These are phyloP conservation scores for Galendromus occidentalis DNA, from an alignment of 1,140 invertebrate genomes.

Conservation along the genomic window DNA sequence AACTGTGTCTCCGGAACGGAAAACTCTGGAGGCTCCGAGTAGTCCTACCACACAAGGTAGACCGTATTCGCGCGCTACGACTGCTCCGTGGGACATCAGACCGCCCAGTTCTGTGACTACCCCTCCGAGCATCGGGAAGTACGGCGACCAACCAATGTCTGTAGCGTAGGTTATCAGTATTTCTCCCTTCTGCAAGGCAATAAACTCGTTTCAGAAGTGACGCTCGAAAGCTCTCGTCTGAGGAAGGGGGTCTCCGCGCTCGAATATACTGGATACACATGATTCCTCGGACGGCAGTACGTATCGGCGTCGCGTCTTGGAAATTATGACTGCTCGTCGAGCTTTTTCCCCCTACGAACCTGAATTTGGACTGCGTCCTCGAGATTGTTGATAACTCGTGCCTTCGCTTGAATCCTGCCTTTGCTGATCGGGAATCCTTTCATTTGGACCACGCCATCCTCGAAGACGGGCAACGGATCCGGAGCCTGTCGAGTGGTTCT, in stretches of 20 bases:
- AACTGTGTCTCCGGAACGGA: slow-evolving; percentile 16
- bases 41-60: neutral
- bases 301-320: too few relatives aligned
- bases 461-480: neutral
- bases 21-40: neutral
- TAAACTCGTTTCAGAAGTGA: neutral
- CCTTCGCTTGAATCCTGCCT: slow-evolving; percentile 42
- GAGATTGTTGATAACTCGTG: slow-evolving; percentile 40
- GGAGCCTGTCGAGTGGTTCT: neutral
- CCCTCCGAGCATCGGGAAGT: slow-evolving; percentile 55
- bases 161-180: slow-evolving; percentile 55
- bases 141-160: slow-evolving; percentile 71
- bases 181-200: slow-evolving; percentile 37
- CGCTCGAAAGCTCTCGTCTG: too few relatives aligned
- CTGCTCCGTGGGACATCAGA: slow-evolving; percentile 50
- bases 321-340: too few relatives aligned
- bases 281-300: too few relatives aligned
- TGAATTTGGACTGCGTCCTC: slow-evolving; percentile 13
- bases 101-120: slow-evolving; percentile 66
- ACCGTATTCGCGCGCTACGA: neutral
- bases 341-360: too few relatives aligned
- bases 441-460: slow-evolving; percentile 21
- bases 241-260: too few relatives aligned
- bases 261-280: too few relatives aligned
- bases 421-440: slow-evolving; percentile 46